These are phyloP conservation scores for human DNA, from an alignment of 2,113 vertebrate genomes.

Conservation along the genomic window GRCh38 chr1:108590001-108590500, in stretches of 20 bases:
- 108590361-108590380: not conserved
- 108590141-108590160: not conserved
- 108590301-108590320: not conserved
- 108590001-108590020: not conserved
- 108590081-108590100: not conserved
- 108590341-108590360: conserved; percentile 13
- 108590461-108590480: not conserved
- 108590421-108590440: not conserved
- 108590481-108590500: not conserved
- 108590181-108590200: not conserved
- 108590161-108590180: not conserved
- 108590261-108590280: not conserved
- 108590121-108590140: not conserved
- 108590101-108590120: not conserved
- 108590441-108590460: not conserved
- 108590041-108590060: not conserved
- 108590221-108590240: not conserved
- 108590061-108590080: not conserved
- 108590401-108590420: not conserved
- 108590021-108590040: not conserved
- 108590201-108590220: not conserved
- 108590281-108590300: conserved; percentile 42
- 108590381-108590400: not conserved
- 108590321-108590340: not conserved
- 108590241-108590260: not conserved